A percentile compares a stretch with the other conserved stretches of the same genome.
These are phyloP conservation scores for Drosophila sordidapex DNA, from an alignment of 2,888 invertebrate species.

Conservation along the genomic window DNA sequence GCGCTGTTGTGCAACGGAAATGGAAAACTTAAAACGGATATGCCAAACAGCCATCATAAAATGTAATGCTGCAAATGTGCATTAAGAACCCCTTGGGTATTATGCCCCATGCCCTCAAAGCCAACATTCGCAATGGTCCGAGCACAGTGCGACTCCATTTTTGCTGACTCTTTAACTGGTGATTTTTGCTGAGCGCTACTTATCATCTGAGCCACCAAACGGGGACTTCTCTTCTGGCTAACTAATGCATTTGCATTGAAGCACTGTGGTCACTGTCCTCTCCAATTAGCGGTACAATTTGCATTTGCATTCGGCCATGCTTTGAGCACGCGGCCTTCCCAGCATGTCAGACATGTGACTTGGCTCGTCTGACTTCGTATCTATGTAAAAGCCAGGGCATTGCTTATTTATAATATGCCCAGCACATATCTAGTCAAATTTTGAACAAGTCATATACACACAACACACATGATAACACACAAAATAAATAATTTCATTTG, in stretches of 20 bases:
- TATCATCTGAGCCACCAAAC: neutral
- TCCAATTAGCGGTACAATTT: conserved; percentile 65
- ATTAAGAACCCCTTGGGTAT: conserved; percentile 29
- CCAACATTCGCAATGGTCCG: neutral
- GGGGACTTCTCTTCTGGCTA: neutral
- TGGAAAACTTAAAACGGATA: conserved; percentile 65
- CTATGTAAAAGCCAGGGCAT: conserved; percentile 49
- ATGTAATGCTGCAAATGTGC: conserved; percentile 59
- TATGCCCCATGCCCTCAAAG: neutral
- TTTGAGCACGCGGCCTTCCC: neutral
- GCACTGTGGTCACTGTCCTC: conserved; percentile 9
- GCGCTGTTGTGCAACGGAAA: conserved; percentile 54
- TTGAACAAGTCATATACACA: conserved; percentile 12
- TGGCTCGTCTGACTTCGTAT: conserved; percentile 32
- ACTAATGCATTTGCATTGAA: conserved; percentile 24
- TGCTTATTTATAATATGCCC: conserved; percentile 67
- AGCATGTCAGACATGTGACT: neutral
- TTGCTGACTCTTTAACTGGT: conserved; percentile 1
- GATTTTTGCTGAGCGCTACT: conserved; percentile 17
- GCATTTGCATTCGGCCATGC: conserved; percentile 39
- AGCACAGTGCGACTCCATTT: neutral
- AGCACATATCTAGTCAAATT: conserved; percentile 54
- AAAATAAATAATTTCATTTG: conserved; percentile 78
- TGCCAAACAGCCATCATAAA: conserved; percentile 55
- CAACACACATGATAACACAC: conserved; percentile 20